Base-by-base conservation (phyloP, 2,888 invertebrate genomes). In the Drosophila putrida region DNA sequence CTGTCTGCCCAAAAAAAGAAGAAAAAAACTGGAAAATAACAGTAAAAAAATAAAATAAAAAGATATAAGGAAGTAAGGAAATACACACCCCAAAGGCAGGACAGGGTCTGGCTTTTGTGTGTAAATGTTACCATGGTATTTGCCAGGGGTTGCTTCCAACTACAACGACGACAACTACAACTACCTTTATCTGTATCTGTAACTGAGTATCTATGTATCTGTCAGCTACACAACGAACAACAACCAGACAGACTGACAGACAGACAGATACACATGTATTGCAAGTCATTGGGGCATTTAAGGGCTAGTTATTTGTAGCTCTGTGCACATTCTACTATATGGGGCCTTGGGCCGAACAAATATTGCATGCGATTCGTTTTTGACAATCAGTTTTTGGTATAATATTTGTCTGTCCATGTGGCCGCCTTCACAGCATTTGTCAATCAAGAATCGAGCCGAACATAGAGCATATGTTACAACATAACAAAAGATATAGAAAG, bases 211-310 rank as follows among this genome's bases (percentile, higher is more conserved):
- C 39, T 43, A 35, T 67, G 59, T 64, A 58, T 70, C 71, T 78
- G 78, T 64, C 78, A 77, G 67, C 57, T 74, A 67, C 53, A 73
- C 55, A 51, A 20, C 25, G 33, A 53, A 49, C 43, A 25, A 54
- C 6, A n/a, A n/a, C n/a, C n/a, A n/a, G n/a, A n/a, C 15, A 36
- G 20, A 61, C 38, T 58, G 38, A 36, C 47, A 28, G 44, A 54
- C 55, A 66, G 46, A 70, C 63, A 75, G 49, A 50, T 75, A 71
- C 75, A 75, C 64, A 57, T 75, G 75, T 75, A 73, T 78, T 66
- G 73, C 78, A 72, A 77, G 74, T 78, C 78, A 80, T 78, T 78
- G 81, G 76, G 55, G 79, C 62, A 75, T 78, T 76, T 76, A 78
- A 27, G 61, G 63, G 65, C 65, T 63, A 73, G 81, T 77, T 80